Evolutionary conservation across 2,113 vertebrate genomes (phyloP), one percentile per base, ranked within the genome.

Genomic region (Xiphophorus couchianus): DNA sequence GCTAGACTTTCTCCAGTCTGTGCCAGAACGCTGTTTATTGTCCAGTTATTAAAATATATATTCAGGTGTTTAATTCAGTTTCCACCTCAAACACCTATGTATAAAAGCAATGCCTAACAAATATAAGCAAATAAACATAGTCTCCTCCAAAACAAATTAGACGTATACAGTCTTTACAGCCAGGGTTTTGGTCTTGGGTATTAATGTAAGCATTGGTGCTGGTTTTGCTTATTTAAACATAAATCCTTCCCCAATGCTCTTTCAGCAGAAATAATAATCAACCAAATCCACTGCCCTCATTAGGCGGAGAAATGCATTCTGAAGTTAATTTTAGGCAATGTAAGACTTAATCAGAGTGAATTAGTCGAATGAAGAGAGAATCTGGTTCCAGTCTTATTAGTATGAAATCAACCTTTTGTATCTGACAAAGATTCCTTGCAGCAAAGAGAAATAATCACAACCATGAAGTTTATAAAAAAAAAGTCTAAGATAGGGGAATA

Each of bases 401-500:
- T 39, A 39, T 62, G 22, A 66, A 78, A 83, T 66, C 69, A 37
- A 19, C 62, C 48, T 70, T 71, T 74, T 71, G 42, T n/a, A 25
- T 74, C 8, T 27, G n/a, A 42, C 37, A 30, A 54, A 51, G 13
- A 35, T 69, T 64, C 54, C 65, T 19, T 60, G 44, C 44, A 73
- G 70, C 29, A 29, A 69, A 42, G 65, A 33, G 4, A 71, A 31
- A 76, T 3, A 29, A 77, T 33, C 19, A 63, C 15, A 42, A 54
- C 22, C 22, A 29, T 42, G 28, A 31, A 42, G 31, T 54, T 60
- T 74, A 33, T 35, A 31, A 30, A 3, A 28, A 11, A 60, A 65
- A 62, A 35, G 35, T 39, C 48, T 35, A 13, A 4, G 17, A 22
- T 4, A 28, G 28, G 42, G 4, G 19, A 15, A 54, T 27, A 29